phyloP scores from a whole-genome alignment of 2,113 vertebrate species.

The Onychostruthus taczanowskii region DNA sequence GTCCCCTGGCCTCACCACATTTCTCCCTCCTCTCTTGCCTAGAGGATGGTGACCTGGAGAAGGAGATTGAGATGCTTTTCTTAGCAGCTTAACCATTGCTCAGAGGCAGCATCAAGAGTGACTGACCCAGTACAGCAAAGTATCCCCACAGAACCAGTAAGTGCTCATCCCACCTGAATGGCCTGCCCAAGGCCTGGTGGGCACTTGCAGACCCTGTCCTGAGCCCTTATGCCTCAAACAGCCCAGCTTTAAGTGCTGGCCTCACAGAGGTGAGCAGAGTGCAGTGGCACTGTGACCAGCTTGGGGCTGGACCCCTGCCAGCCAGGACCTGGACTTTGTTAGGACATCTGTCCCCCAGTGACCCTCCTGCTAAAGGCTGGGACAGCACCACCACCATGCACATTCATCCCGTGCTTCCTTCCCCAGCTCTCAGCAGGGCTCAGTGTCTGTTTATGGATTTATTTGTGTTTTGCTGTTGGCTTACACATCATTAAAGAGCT shows the following conservation, averaged over 20 bases:
- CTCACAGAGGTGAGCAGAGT: not conserved
- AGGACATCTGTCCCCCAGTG: not conserved
- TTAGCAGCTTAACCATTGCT: not conserved
- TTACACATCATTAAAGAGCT: not conserved
- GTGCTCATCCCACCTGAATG: not conserved
- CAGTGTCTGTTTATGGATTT: not conserved
- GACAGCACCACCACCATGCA: not conserved
- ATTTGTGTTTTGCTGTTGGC: not conserved
- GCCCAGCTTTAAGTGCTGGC: not conserved
- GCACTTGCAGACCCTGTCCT: not conserved
- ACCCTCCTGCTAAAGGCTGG: not conserved
- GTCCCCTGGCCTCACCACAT: rapidly evolving
- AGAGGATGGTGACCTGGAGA: not conserved
- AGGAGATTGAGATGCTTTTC: not conserved
- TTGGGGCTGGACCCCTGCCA: not conserved
- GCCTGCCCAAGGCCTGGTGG: not conserved
- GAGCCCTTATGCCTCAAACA: not conserved
- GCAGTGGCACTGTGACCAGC: not conserved
- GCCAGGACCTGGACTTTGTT: not conserved
- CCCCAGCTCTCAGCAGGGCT: not conserved
- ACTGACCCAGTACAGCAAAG: not conserved
- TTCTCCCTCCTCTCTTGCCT: not conserved
- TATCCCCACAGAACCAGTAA: not conserved
- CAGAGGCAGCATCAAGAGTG: not conserved
- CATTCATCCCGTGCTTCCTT: not conserved